Conservation (phyloP, 2,888 invertebrate genomes). For the Hypena proboscidalis region DNA sequence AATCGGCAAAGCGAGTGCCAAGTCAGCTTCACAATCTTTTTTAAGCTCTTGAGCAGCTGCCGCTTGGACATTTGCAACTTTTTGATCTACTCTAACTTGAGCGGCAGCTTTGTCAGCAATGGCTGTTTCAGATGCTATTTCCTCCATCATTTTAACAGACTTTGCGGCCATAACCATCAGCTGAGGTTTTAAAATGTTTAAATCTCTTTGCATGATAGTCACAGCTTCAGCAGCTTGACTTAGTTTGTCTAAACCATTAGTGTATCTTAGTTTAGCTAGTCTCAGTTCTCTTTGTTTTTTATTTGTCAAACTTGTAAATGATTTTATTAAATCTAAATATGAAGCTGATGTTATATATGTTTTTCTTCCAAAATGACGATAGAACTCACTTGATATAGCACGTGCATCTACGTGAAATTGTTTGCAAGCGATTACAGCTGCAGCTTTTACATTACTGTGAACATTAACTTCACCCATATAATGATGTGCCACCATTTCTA, state of each 20-base stretch:
- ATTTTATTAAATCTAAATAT: constrained; percentile 92
- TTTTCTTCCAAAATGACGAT: constrained; percentile 87
- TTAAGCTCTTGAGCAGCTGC: constrained; percentile 93
- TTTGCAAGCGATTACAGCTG: constrained; percentile 92
- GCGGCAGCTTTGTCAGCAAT: constrained; percentile 92
- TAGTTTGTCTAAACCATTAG: constrained; percentile 91
- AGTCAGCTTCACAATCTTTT: constrained; percentile 96
- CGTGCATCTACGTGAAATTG: constrained; percentile 94
- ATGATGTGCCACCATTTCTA: constrained; percentile 91
- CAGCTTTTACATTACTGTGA: constrained; percentile 86
- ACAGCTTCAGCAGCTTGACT: constrained; percentile 92
- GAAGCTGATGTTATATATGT: constrained; percentile 95
- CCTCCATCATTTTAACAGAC: constrained; percentile 90
- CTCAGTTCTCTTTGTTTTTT: constrained; percentile 90
- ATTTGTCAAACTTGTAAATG: constrained; percentile 89
- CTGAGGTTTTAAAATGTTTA: constrained; percentile 90
- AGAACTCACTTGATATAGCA: constrained; percentile 87
- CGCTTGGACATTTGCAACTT: constrained; percentile 94
- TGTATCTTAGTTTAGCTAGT: constrained; percentile 90
- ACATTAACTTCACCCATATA: constrained; percentile 91
- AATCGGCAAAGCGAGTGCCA: constrained; percentile 94
- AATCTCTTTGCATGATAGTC: constrained; percentile 90
- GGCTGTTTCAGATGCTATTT: constrained; percentile 90
- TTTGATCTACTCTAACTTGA: constrained; percentile 94
- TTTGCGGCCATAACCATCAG: constrained; percentile 89